Conservation (phyloP, 1,140 invertebrate genomes). For the Sesamia nonagrioides region DNA sequence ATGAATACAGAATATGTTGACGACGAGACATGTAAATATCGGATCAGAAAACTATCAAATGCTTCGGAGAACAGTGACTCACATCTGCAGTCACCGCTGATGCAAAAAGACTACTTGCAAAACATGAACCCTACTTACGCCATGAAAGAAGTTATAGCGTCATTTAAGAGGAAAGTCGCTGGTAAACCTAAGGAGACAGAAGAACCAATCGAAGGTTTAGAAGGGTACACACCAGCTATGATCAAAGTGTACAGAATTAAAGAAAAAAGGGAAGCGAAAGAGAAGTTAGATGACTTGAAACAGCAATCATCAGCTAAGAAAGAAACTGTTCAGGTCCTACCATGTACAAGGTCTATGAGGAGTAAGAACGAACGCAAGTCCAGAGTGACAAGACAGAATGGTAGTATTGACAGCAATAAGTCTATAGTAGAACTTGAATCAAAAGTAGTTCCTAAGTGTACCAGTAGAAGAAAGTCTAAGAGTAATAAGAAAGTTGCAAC, state of each 20-base stretch:
- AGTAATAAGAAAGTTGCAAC: constrained; percentile 45
- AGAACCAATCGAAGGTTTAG: constrained; percentile 65
- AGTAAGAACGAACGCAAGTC: constrained; percentile 54
- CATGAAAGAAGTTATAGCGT: constrained; percentile 88
- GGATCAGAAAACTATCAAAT: constrained; percentile 83
- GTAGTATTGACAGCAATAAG: constrained; percentile 43
- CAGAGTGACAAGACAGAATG: constrained; percentile 50
- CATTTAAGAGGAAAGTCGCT: constrained; percentile 78
- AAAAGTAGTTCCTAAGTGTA: constrained; percentile 52
- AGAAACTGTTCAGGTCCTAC: constrained; percentile 52
- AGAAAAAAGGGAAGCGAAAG: constrained; percentile 79
- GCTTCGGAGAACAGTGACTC: constrained; percentile 74
- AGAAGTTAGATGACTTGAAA: constrained; percentile 74
- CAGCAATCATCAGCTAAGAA: constrained; percentile 61
- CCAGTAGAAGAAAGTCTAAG: constrained; percentile 53
- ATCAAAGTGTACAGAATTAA: constrained; percentile 82
- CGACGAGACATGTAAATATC: constrained; percentile 81
- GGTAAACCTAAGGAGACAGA: constrained; percentile 77
- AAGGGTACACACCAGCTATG: constrained; percentile 88
- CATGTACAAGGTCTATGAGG: constrained; percentile 72
- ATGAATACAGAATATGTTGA: constrained; percentile 75
- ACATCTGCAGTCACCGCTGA: constrained; percentile 74
- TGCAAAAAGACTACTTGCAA: constrained; percentile 84
- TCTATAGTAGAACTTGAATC: constrained; percentile 28
- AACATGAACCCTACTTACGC: constrained; percentile 87